Conservation (phyloP, 2,888 invertebrate species). For the Drosophila fulvimacula region DNA sequence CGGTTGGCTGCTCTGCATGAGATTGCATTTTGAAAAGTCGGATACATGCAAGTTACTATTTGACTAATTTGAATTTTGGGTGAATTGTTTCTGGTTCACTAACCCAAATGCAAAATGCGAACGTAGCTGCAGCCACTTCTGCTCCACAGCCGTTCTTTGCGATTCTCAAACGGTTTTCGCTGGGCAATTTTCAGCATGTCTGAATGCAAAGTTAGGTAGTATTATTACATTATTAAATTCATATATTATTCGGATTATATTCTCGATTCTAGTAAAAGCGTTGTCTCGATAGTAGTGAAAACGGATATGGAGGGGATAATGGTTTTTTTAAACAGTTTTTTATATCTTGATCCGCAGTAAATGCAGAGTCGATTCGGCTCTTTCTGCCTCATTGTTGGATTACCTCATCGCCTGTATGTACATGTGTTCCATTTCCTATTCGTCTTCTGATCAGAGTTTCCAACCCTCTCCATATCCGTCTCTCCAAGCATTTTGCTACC, state of each 20-base stretch:
- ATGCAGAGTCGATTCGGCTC: neutral
- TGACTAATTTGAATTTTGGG: conserved; percentile 64
- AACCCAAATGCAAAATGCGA: conserved; percentile 35
- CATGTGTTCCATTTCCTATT: neutral
- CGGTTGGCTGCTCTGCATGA: conserved; percentile 58
- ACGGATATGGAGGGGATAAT: neutral
- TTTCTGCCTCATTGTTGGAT: neutral
- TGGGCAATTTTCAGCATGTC: neutral
- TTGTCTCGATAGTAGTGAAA: neutral
- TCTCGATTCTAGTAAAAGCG: no score
- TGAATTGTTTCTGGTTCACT: conserved; percentile 56
- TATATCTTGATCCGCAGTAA: neutral
- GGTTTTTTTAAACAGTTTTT: neutral
- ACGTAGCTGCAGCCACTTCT: conserved; percentile 3
- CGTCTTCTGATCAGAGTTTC: neutral
- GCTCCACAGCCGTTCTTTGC: neutral
- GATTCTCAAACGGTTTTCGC: conserved; percentile 1
- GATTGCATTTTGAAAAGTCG: conserved; percentile 59
- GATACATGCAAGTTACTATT: conserved; percentile 61
- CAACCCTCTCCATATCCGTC: neutral
- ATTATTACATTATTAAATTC: neutral
- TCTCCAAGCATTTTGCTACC: no score
- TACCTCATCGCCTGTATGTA: neutral
- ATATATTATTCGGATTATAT: no score
- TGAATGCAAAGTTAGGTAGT: neutral